A percentile compares a stretch with the other conserved stretches of the same genome.
phyloP scores from a whole-genome alignment of 2,797 vertebrate species.

The Onychomys torridus region DNA sequence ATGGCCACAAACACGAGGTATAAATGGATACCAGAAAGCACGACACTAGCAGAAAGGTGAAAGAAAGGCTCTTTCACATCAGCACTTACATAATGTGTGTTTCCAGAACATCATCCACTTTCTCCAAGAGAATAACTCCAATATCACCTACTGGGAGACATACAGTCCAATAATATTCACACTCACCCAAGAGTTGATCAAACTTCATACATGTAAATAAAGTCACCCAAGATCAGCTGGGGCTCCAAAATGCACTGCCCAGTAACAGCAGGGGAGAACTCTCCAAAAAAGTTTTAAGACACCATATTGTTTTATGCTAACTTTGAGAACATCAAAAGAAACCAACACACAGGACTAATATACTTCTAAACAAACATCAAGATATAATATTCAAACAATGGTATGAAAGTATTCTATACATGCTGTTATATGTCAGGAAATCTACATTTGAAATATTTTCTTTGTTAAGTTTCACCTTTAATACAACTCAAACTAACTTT shows the following conservation, averaged over 20 bases:
- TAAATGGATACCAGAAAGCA: constrained; percentile 11
- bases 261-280: background rate
- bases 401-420: background rate
- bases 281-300: background rate
- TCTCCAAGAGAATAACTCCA: background rate
- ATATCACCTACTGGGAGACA: background rate
- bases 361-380: background rate
- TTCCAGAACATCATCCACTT: background rate
- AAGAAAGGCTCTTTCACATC: background rate
- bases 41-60: background rate
- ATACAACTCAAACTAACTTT: background rate
- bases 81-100: background rate
- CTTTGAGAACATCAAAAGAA: background rate
- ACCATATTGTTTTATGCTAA: background rate
- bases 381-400: background rate
- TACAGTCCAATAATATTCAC: background rate
- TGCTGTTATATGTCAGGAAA: background rate
- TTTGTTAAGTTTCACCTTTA: background rate
- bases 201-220: background rate
- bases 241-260: background rate
- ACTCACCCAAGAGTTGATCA: background rate
- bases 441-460: background rate
- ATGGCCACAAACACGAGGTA: background rate
- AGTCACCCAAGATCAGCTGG: background rate
- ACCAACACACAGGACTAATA: background rate